Evolutionary conservation across 2,888 invertebrate species (phyloP).

Genomic region (Drosophila mayaguana): DNA sequence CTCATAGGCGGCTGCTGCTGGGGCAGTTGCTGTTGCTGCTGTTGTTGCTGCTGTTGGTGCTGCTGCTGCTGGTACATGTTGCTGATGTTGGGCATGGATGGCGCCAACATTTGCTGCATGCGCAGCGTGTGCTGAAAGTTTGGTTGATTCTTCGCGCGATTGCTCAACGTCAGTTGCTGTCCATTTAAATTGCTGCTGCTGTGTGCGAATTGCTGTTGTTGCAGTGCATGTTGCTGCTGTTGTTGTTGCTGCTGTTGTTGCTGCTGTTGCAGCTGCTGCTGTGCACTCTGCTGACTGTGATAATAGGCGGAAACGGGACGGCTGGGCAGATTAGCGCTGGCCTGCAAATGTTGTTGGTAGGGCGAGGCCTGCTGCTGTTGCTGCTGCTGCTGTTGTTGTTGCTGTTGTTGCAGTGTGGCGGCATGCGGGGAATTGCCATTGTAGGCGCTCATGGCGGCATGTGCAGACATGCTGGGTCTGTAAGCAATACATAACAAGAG

Average conservation of each 20-base stretch:
- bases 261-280: constrained; percentile 74
- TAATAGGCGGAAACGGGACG: constrained; percentile 85
- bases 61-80: constrained; percentile 80
- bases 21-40: constrained; percentile 55
- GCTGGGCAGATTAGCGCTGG: constrained; percentile 76
- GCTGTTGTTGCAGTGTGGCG: constrained; percentile 76
- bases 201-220: constrained; percentile 79
- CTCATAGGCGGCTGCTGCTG: constrained; percentile 66
- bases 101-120: constrained; percentile 85
- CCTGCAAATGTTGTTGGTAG: constrained; percentile 66
- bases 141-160: constrained; percentile 80
- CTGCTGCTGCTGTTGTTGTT: constrained; percentile 69
- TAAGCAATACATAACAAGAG: constrained; percentile 32
- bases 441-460: constrained; percentile 81
- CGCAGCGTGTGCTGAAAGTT: constrained; percentile 83
- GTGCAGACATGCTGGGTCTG: constrained; percentile 81
- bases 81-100: constrained; percentile 85
- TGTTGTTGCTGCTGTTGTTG: constrained; percentile 75
- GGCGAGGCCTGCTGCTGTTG: constrained; percentile 62
- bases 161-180: constrained; percentile 72
- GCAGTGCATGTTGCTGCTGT: constrained; percentile 76
- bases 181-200: constrained; percentile 83
- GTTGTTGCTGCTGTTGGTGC: constrained; percentile 74
- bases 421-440: constrained; percentile 83
- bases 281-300: constrained; percentile 77